Evolutionary conservation across 2,797 vertebrate genomes (phyloP).

Genomic region (Eospalax fontanierii): DNA sequence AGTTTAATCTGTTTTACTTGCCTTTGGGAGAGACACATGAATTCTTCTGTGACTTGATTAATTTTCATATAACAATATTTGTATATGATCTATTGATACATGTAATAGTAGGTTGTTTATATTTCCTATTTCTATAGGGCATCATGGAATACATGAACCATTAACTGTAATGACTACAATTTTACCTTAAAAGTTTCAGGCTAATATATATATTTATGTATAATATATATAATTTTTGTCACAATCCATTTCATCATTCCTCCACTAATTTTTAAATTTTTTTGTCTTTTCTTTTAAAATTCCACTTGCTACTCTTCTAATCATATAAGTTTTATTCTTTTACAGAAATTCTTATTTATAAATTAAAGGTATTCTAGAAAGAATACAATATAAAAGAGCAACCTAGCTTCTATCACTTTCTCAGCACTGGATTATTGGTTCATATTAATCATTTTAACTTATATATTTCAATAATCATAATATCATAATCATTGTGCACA

Average conservation of each 20-base stretch:
- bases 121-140: not conserved
- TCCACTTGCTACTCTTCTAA: not conserved
- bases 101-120: not conserved
- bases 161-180: not conserved
- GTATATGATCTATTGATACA: not conserved
- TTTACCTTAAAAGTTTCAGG: not conserved
- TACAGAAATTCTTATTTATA: not conserved
- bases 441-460: not conserved
- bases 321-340: not conserved
- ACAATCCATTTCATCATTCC: not conserved
- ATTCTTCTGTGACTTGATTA: not conserved
- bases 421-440: not conserved
- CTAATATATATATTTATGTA: not conserved
- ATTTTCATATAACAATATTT: constrained; percentile 15
- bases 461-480: not conserved
- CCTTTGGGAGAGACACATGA: not conserved
- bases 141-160: not conserved
- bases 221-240: not conserved
- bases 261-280: not conserved
- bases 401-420: not conserved
- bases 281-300: not conserved
- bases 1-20: not conserved
- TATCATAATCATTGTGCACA: not conserved
- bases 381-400: not conserved
- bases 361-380: not conserved